phyloP scores from a whole-genome alignment of 2,888 invertebrate species.

The Petrophora chlorosata region DNA sequence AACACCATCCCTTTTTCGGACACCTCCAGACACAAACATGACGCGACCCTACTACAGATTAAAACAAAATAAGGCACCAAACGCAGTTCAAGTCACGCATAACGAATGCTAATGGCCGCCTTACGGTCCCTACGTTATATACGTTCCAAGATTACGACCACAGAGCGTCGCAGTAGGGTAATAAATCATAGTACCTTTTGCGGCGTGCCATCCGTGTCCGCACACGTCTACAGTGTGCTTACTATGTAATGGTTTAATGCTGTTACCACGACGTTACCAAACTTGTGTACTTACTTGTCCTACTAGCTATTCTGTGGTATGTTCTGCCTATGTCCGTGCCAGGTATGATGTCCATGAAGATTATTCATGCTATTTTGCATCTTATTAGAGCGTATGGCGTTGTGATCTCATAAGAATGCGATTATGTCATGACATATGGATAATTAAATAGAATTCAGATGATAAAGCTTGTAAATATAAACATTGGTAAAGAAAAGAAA shows the following conservation, averaged over 20 bases:
- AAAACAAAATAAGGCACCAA: constrained; percentile 32
- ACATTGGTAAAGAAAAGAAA: too few relatives aligned
- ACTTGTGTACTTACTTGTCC: constrained; percentile 23
- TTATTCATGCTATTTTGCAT: constrained; percentile 3
- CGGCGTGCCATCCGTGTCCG: constrained; percentile 50
- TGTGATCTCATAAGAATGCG: constrained; percentile 1
- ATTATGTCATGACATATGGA: not conserved
- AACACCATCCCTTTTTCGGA: constrained; percentile 9
- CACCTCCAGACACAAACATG: constrained; percentile 21
- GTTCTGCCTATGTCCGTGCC: not conserved
- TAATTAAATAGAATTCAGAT: not conserved
- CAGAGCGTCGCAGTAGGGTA: constrained; percentile 25
- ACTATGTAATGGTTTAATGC: constrained; percentile 24
- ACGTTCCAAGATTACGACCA: constrained; percentile 33
- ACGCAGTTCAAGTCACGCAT: constrained; percentile 41
- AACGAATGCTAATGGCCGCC: constrained; percentile 57
- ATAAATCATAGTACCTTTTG: constrained; percentile 70
- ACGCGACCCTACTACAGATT: constrained; percentile 24
- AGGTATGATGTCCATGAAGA: not conserved
- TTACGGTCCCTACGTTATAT: constrained; percentile 11
- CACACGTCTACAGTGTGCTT: constrained; percentile 43
- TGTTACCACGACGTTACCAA: constrained; percentile 35
- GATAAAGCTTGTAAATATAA: too few relatives aligned
- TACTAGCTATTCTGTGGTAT: constrained; percentile 6
- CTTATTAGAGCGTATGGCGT: constrained; percentile 1